Base-by-base conservation (phyloP, 1,140 invertebrate genomes). In the Tetraneura akinire region DNA sequence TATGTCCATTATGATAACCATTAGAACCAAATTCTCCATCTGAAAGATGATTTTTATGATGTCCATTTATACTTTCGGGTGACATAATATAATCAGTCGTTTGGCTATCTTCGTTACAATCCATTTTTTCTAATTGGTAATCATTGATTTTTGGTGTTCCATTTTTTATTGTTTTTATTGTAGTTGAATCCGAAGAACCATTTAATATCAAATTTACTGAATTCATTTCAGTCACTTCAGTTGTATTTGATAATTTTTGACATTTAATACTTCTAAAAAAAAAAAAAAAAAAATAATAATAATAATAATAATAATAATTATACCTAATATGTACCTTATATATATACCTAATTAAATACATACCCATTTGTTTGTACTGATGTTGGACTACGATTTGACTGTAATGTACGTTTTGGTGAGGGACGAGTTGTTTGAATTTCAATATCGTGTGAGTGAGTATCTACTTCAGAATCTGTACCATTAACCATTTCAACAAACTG, bases 401-500 rank as follows among this genome's bases (percentile, higher is more conserved):
- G 74, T 32, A 78, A 78, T 45, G 74, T 78, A 78, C 74, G 74
- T 29, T 78, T 78, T 37, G 74, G 74, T 0, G 74, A 78, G 4
- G 74, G 74, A 45, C 74, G 74, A 87, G n/a, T 86, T 84, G 60
- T 83, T 82, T 80, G 84, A 81, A 82, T 83, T 81, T 80, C 84
- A 81, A 62, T 82, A 60, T 80, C 76, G 82, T 26, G 80, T 81
- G 47, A 73, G 71, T 11, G 82, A 81, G 42, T 73, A 83, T 86
- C 86, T 62, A 91, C 88, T 86, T 92, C 91, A 18, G 91, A 90
- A 85, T 94, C 93, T 60, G 91, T 91, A 71, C 93, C 93, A 85
- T 94, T 94, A 73, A 94, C 92, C 93, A 94, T 94, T 88, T 99
- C 97, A 32, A 99, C 93, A 87, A 99, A 99, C 88, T 99, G 96